These are phyloP conservation scores for Eurytoma adleriae DNA, from an alignment of 2,888 invertebrate species.

Conservation along the genomic window DNA sequence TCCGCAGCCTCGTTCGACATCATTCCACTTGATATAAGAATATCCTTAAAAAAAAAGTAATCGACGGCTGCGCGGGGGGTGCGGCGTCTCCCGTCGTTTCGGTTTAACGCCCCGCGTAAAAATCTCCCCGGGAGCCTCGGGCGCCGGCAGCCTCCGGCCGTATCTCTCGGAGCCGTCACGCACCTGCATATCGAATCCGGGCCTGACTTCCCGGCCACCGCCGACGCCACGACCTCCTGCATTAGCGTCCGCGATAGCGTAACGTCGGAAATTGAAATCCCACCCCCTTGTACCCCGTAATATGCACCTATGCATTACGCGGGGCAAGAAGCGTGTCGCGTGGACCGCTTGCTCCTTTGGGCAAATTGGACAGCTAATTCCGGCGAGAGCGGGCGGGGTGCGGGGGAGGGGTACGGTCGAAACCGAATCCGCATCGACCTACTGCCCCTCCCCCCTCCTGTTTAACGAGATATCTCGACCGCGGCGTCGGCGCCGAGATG, in stretches of 20 bases:
- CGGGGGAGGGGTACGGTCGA: neutral
- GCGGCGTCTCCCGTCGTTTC: no score
- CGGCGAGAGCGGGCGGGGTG: neutral
- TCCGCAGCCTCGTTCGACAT: no score
- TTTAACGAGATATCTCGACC: conserved; percentile 23
- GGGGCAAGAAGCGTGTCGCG: conserved; percentile 46
- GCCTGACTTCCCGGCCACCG: neutral
- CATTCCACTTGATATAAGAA: no score
- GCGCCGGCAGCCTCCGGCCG: no score
- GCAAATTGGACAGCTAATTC: conserved; percentile 57
- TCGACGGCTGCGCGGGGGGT: no score
- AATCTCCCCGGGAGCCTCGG: no score
- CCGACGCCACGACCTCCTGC: conserved; percentile 15
- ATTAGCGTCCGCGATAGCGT: conserved; percentile 52
- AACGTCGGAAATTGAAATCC: conserved; percentile 55
- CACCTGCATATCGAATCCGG: conserved; percentile 6
- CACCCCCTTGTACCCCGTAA: conserved; percentile 23
- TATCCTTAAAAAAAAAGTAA: no score
- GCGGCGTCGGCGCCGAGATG: neutral
- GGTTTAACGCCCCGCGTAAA: no score
- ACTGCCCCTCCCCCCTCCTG: conserved; percentile 6
- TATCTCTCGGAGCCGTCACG: neutral
- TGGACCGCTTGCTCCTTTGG: conserved; percentile 41
- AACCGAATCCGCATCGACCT: conserved; percentile 36
- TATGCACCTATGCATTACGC: conserved; percentile 48